phyloP scores from a whole-genome alignment of 1,140 invertebrate genomes.

The Aphidius ervi region DNA sequence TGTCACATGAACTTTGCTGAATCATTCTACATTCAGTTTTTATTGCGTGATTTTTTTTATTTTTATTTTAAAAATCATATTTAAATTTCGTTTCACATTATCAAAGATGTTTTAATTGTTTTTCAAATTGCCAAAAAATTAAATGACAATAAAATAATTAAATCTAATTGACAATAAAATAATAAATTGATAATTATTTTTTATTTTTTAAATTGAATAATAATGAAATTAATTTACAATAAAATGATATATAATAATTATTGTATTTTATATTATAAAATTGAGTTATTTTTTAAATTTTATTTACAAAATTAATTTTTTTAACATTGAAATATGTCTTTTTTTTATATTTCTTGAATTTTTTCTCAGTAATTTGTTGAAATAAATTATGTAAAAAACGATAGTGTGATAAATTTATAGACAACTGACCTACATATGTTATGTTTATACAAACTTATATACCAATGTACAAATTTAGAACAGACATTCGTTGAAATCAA shows the following conservation, averaged over 20 bases:
- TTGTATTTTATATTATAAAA: too few species aligned
- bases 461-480: constrained; percentile 45
- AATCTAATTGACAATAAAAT: neutral
- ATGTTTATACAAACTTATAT: neutral
- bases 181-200: too few species aligned
- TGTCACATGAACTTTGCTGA: constrained; percentile 31
- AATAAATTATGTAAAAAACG: constrained; percentile 19
- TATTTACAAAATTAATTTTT: too few species aligned
- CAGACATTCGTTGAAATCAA: constrained; percentile 46
- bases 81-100: too few species aligned
- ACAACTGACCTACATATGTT: constrained; percentile 48
- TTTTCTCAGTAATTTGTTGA: neutral
- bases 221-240: neutral
- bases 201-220: too few species aligned
- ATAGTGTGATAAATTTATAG: constrained; percentile 30
- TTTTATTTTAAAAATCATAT: neutral
- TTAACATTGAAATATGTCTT: too few species aligned
- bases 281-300: too few species aligned
- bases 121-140: neutral
- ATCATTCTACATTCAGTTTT: constrained; percentile 3
- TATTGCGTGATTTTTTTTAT: neutral
- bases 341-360: too few species aligned
- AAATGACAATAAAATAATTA: neutral
- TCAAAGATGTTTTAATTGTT: neutral
- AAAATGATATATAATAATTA: too few species aligned